These are phyloP conservation scores for Volucella inflata DNA, from an alignment of 2,888 invertebrate genomes.

Conservation along the genomic window DNA sequence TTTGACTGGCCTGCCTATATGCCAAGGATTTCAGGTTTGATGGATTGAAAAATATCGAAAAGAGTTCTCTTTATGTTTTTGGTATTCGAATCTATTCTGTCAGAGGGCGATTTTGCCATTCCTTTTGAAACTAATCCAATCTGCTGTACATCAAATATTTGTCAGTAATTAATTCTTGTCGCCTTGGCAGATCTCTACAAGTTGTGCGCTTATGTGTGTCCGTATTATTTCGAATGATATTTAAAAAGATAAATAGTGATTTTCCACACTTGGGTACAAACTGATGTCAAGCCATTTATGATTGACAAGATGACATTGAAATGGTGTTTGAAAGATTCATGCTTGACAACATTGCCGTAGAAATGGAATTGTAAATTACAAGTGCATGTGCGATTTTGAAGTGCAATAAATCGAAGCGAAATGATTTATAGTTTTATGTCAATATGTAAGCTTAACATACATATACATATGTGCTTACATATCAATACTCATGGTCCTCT, in stretches of 20 bases:
- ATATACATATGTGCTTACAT: no score
- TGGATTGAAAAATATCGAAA: constrained; percentile 25
- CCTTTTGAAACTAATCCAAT: constrained; percentile 48
- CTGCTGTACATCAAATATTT: constrained; percentile 47
- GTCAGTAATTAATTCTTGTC: constrained; percentile 74
- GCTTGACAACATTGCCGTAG: constrained; percentile 19
- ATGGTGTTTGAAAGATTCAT: constrained; percentile 47
- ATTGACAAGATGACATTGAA: constrained; percentile 70
- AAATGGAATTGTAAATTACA: not conserved
- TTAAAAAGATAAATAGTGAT: constrained; percentile 49
- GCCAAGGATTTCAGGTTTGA: constrained; percentile 67
- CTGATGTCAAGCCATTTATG: constrained; percentile 53
- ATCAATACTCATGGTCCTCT: no score
- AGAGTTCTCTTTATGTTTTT: not conserved
- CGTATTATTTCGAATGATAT: constrained; percentile 3
- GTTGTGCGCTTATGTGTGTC: not conserved
- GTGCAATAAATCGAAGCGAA: constrained; percentile 21
- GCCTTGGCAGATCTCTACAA: constrained; percentile 16
- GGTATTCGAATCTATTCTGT: constrained; percentile 13
- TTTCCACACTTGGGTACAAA: constrained; percentile 61
- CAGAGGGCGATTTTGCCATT: constrained; percentile 47
- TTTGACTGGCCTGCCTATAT: constrained; percentile 42
- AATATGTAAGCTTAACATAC: no score
- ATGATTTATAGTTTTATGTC: no score
- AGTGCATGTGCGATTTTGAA: constrained; percentile 26